Evolutionary conservation across 2,113 vertebrate species (phyloP), one percentile per base, ranked within the genome.

Genomic region (Corythornis madagascariensis): DNA sequence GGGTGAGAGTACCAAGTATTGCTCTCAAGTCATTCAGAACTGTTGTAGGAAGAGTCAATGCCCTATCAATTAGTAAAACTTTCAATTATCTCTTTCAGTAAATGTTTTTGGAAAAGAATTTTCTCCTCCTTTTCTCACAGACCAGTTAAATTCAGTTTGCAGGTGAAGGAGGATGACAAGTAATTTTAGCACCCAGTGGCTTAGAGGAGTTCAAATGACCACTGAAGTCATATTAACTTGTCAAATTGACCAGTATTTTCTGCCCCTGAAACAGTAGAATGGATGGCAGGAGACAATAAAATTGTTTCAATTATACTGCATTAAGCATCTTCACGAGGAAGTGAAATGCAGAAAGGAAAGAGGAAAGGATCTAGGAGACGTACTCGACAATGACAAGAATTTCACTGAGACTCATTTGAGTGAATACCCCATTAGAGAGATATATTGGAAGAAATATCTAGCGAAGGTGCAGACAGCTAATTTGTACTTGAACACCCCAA

Each of bases 301-400:
- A 98, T 98, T 97, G 97, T 98, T 98, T 98, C 98, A 98, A 98
- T 98, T 98, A 98, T 97, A 89, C 94, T 96, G 92, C 97, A 98
- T 98, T 98, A 98, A 97, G 97, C 92, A 82, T 96, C 94, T 89
- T 95, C 79, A 89, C 29, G 53, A 96, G 88, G 70, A 96, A 96
- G 96, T 88, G 83, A 94, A 96, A 97, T 66, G 94, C 73, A 94
- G 93, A 92, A 97, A 95, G 95, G 90, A 92, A 96, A 96, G 93
- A 94, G 96, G 95, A 93, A 77, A 87, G 88, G 79, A 81, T 71
- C 91, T 31, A 26, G 80, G 91, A 96, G 79, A 93, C 4, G 7
- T 50, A 64, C 65, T 76, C 57, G 91, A 72, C 38, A 85, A 94
- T 92, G 88, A 78, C 87, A 93, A 95, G 71, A 90, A 92, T 93